Evolutionary conservation across 2,888 invertebrate genomes (phyloP).

Genomic region (Archips xylosteana): DNA sequence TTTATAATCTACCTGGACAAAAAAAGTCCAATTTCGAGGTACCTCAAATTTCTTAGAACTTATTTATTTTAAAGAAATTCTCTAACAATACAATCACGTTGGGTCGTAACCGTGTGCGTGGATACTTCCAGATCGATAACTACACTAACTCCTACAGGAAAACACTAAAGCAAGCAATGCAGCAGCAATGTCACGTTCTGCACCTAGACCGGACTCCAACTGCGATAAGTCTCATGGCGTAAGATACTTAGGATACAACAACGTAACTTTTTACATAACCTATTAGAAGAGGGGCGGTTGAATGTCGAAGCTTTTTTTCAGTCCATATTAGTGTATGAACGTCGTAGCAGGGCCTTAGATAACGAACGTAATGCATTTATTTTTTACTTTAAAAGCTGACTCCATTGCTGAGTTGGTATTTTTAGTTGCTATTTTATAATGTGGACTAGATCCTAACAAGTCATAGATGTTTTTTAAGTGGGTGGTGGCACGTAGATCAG

Average conservation of each 20-base stretch:
- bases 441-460: too few species aligned
- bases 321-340: too few species aligned
- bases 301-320: too few species aligned
- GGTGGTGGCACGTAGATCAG: too few species aligned
- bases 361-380: too few species aligned
- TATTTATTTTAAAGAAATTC: background rate
- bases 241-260: background rate
- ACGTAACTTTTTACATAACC: too few species aligned
- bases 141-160: slow-evolving; percentile 62
- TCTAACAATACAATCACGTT: background rate
- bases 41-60: background rate
- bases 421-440: too few species aligned
- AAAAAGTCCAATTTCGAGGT: background rate
- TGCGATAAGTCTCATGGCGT: background rate
- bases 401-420: too few species aligned
- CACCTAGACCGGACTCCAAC: slow-evolving; percentile 18
- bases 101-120: slow-evolving; percentile 9
- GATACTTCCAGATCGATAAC: slow-evolving; percentile 5
- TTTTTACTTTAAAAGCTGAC: too few species aligned
- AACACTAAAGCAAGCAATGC: slow-evolving; percentile 69
- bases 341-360: too few species aligned
- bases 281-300: too few species aligned
- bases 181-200: slow-evolving; percentile 71
- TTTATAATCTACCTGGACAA: background rate
- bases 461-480: too few species aligned